Evolutionary conservation across 1,140 invertebrate genomes (phyloP), one percentile per base, ranked within the genome.

Genomic region (Anastrepha ludens): DNA sequence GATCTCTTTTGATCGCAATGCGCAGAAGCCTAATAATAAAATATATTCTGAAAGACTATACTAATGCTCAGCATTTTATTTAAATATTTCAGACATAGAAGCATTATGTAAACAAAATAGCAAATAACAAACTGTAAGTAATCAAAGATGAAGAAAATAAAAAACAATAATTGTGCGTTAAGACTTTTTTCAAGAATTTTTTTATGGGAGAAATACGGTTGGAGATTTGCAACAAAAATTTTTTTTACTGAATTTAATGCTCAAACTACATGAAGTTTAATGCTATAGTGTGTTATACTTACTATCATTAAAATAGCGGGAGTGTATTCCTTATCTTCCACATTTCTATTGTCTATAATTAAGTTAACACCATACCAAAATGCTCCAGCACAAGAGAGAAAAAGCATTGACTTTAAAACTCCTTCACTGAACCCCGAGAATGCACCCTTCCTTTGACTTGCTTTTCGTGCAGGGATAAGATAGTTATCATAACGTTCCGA

Each of bases 281-380:
- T 20, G 29, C 29, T 0, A 13, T 67, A 11, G 20, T 39, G 29
- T 13, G 17, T 15, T n/a, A 9, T 81, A 87, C 91, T 94, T 89
- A 97, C 96, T 58, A 95, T 95, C 88, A 96, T 95, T 90, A 97
- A 94, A 87, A 95, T 95, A 13, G 95, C 96, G 5, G 96, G 95
- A 6, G 95, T 95, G 88, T 96, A 96, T 59, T 94, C 91, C 89
- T 94, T 93, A 41, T 95, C 91, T 1, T 95, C 94, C 0, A 92
- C 89, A 86, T 93, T 87, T 64, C 94, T 94, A 89, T 96, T 95
- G 0, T 94, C 91, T 0, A 96, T 93, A 70, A 97, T 95, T 3
- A 97, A 94, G 87, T 94, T 94, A 0, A 96, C 95, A 1, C 97
- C 97, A 94, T 97, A 98, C 95, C 96, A 98, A 91, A 98, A 97